Evolutionary conservation across 1,140 invertebrate genomes (phyloP), one percentile per base, ranked within the genome.

Genomic region (Homarus americanus): DNA sequence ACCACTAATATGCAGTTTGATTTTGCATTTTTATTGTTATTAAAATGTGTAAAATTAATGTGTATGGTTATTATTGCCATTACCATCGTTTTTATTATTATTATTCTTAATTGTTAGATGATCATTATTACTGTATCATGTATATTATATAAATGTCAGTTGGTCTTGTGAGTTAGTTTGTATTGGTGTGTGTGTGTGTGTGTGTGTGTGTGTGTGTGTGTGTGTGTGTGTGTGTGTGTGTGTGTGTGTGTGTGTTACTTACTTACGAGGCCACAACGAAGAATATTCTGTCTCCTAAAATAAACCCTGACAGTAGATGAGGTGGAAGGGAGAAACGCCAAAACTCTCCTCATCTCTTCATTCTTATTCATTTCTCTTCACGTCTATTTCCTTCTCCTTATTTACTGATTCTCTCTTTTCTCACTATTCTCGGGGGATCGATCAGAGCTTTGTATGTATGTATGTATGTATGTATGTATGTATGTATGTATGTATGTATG

Each of bases 11-110:
- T 53, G 69, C 66, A 41, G 82, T 73, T 85, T 73, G 72, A 12
- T 49, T 85, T 73, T 73, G 66, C 82, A 85, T 73, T 85, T 85
- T 85, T 73, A 85, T 85, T 85, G 69, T 85, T 85, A 85, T 85
- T 85, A 85, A 85, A 85, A 73, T 85, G 82, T 44, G 82, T 73
- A 85, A 49, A 85, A 85, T 24, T 85, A 73, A 85, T 38, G 69
- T 53, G 40, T 49, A 85, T 85, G 38, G 82, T 85, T 85, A 85
- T 85, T 85, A 85, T 85, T 72, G 82, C 44, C 82, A 85, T 85
- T 85, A 85, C 49, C 69, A 85, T 63, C 66, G 82, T 44, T 75
- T 73, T 44, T 36, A 49, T 49, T 9, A 2, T 85, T 85, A 75
- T 83, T 83, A 83, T 83, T 63, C 69, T 69, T 83, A 38, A 40